Percentiles rank a stretch among this genome's conserved stretches.
These are phyloP conservation scores for Porites cylindrica DNA, from an alignment of 92 coral and sea anemone species.

Conservation along the genomic window DNA sequence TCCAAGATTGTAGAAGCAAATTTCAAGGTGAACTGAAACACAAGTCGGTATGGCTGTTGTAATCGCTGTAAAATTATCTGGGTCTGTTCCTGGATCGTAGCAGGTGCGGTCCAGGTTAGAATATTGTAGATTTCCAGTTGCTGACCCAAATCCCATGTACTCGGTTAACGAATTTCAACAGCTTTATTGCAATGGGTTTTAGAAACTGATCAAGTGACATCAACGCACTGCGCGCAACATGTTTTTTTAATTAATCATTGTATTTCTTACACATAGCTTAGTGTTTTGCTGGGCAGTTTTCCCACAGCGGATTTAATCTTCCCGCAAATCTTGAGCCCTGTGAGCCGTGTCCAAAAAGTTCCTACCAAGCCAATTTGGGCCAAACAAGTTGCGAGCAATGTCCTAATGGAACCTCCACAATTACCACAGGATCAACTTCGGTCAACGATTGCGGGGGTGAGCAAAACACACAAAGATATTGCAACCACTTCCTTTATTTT, in stretches of 20 bases:
- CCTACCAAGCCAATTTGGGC: conserved; percentile 67
- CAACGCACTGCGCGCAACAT: too few relatives aligned
- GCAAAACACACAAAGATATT: background rate
- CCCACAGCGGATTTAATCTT: conserved; percentile 62
- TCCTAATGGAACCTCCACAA: conserved; percentile 72
- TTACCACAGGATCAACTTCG: conserved; percentile 48
- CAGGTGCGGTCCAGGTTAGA: too few relatives aligned
- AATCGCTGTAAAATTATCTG: too few relatives aligned
- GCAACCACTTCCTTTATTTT: background rate
- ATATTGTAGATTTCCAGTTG: too few relatives aligned
- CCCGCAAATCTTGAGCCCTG: conserved; percentile 60
- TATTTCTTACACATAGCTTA: conserved; percentile 31
- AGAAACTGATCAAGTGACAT: too few relatives aligned
- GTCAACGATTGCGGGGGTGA: conserved; percentile 77
- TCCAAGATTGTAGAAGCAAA: too few relatives aligned
- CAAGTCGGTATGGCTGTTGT: too few relatives aligned
- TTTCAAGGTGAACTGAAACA: too few relatives aligned
- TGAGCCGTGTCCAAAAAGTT: conserved; percentile 53
- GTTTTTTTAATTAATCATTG: background rate
- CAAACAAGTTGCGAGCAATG: conserved; percentile 69
- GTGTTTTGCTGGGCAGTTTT: conserved; percentile 53
- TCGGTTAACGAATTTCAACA: too few relatives aligned
- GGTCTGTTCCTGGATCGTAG: too few relatives aligned
- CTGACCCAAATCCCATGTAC: too few relatives aligned
- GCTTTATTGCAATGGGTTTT: too few relatives aligned